A percentile compares a stretch with the other conserved stretches of the same genome.
Conservation (phyloP, 2,888 invertebrate species). For the Thymelicus acteon region DNA sequence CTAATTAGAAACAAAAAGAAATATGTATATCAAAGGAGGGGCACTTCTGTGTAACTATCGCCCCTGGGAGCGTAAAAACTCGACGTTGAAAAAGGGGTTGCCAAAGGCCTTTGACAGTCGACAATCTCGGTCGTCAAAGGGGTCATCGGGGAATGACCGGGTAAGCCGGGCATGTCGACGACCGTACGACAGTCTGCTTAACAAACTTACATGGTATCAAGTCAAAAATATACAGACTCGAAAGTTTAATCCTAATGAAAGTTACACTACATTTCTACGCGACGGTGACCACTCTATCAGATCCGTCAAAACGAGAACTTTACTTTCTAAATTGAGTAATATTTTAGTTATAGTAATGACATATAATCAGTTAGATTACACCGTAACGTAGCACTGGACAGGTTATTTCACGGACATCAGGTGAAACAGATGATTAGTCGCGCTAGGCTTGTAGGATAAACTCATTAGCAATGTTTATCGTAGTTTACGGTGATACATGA, state of each 20-base stretch:
- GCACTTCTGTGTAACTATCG: not conserved
- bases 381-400: slow-evolving; percentile 22
- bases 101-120: not conserved
- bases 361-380: slow-evolving; percentile 28
- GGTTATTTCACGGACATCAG: slow-evolving; percentile 35
- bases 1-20: too few species aligned
- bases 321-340: slow-evolving; percentile 29
- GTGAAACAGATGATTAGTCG: slow-evolving; percentile 21
- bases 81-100: not conserved
- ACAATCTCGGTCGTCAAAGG: not conserved
- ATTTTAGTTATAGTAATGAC: slow-evolving; percentile 18
- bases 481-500: slow-evolving; percentile 4
- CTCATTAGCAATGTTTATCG: slow-evolving; percentile 16
- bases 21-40: too few species aligned
- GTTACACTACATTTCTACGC: too few species aligned
- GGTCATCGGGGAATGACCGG: not conserved
- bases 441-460: not conserved
- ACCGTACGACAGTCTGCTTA: not conserved
- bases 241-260: too few species aligned
- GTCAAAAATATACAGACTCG: too few species aligned
- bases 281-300: not conserved
- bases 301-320: slow-evolving; percentile 2
- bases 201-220: too few species aligned
- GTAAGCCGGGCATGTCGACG: not conserved
- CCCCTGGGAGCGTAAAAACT: not conserved